A percentile compares a stretch with the other conserved stretches of the same genome.
Evolutionary conservation across 1,140 invertebrate genomes (phyloP).

Genomic region (Ceratosolen fusciceps): DNA sequence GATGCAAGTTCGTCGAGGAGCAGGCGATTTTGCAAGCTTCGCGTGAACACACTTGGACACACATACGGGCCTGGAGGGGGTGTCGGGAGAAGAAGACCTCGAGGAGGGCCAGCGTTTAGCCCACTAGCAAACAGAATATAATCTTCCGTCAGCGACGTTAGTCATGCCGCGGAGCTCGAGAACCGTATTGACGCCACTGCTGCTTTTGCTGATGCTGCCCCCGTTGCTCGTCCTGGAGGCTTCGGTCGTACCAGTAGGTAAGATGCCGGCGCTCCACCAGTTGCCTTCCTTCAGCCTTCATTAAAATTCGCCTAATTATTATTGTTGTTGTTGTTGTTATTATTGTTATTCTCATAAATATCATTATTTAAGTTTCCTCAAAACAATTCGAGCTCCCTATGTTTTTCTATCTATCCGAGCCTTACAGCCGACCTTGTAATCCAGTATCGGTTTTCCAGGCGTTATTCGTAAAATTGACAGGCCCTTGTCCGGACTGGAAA

Average conservation of each 20-base stretch:
- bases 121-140: conserved; percentile 30
- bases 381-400: no score
- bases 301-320: no score
- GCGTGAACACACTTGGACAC: neutral
- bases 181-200: conserved; percentile 23
- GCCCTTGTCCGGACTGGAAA: no score
- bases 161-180: conserved; percentile 37
- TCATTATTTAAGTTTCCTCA: no score
- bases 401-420: no score
- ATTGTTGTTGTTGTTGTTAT: no score
- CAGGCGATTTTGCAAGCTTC: conserved; percentile 13
- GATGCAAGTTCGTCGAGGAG: neutral
- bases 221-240: neutral
- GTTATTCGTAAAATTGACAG: no score
- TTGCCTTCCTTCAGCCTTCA: neutral
- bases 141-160: conserved; percentile 27
- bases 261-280: neutral
- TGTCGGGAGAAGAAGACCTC: neutral
- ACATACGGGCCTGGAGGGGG: neutral
- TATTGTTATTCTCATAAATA: no score
- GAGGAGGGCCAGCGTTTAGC: conserved; percentile 1
- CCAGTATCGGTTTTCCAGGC: no score
- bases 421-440: no score
- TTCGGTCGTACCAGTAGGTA: conserved; percentile 4
- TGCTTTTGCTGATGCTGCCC: neutral